phyloP scores from a whole-genome alignment of 2,888 invertebrate genomes.

The Thymelicus acteon region DNA sequence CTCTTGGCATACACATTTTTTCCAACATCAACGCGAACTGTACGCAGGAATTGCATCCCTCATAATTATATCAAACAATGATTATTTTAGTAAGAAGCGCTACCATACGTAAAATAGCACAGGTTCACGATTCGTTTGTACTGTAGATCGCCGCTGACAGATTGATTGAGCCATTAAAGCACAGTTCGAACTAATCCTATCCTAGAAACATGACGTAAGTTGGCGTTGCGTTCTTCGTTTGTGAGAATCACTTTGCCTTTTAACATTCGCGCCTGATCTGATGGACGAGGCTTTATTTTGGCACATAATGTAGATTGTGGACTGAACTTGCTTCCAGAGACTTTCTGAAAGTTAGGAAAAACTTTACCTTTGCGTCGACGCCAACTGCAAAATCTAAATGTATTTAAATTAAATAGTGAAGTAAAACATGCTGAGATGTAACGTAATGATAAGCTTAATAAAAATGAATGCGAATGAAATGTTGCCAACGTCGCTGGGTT shows the following conservation, averaged over 20 bases:
- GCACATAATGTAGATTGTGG: too few relatives aligned
- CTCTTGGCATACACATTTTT: too few relatives aligned
- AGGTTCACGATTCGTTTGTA: slow-evolving; percentile 13
- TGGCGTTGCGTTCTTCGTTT: slow-evolving; percentile 7
- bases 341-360: too few relatives aligned
- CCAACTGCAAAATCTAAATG: too few relatives aligned
- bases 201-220: slow-evolving; percentile 22
- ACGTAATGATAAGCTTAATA: too few relatives aligned
- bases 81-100: slow-evolving; percentile 11
- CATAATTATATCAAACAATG: neutral
- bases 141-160: slow-evolving; percentile 5
- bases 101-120: neutral
- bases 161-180: slow-evolving; percentile 21
- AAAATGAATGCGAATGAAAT: too few relatives aligned
- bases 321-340: too few relatives aligned
- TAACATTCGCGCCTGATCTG: neutral
- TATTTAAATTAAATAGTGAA: too few relatives aligned
- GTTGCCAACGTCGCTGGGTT: too few relatives aligned
- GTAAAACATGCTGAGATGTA: too few relatives aligned
- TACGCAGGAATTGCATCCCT: neutral
- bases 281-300: too few relatives aligned
- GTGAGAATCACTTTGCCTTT: neutral
- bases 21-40: neutral
- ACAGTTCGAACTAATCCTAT: slow-evolving; percentile 14
- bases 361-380: too few relatives aligned